Percentiles rank a stretch among this genome's conserved stretches.
Conservation (phyloP, 2,797 vertebrate genomes). For the Triplophysa bombifrons region DNA sequence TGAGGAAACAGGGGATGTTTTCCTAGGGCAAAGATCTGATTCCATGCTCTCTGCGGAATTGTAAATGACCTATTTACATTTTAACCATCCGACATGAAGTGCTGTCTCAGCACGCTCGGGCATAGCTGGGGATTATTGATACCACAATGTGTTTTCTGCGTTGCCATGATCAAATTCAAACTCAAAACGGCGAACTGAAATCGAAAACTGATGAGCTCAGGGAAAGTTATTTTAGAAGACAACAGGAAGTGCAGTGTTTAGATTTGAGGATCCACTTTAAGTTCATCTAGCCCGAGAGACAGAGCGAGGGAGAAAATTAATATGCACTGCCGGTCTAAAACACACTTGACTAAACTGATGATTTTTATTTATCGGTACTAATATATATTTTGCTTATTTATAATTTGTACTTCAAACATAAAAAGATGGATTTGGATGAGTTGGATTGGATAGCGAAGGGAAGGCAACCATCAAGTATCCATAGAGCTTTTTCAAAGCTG, state of each 20-base stretch:
- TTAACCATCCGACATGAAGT: background rate
- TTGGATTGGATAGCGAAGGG: background rate
- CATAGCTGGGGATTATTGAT: conserved; percentile 36
- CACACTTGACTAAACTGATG: background rate
- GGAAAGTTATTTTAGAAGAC: conserved; percentile 49
- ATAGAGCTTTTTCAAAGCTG: too few species aligned
- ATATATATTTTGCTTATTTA: background rate
- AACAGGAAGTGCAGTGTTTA: conserved; percentile 57
- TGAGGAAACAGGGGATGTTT: background rate
- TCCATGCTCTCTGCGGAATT: conserved; percentile 8
- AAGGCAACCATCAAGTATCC: background rate
- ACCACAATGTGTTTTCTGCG: conserved; percentile 31
- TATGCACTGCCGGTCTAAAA: background rate
- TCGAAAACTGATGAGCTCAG: conserved; percentile 41
- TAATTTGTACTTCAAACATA: background rate
- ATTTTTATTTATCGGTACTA: too few species aligned
- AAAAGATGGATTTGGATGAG: background rate
- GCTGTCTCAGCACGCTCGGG: conserved; percentile 36
- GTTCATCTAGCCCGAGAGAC: conserved; percentile 43
- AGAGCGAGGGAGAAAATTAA: background rate
- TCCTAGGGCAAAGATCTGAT: conserved; percentile 14
- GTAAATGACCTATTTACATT: conserved; percentile 29
- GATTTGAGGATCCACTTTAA: conserved; percentile 42
- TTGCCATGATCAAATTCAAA: conserved; percentile 43
- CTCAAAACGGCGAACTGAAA: conserved; percentile 47